Conservation (phyloP, 2,113 vertebrate genomes). For the Ictalurus furcatus region DNA sequence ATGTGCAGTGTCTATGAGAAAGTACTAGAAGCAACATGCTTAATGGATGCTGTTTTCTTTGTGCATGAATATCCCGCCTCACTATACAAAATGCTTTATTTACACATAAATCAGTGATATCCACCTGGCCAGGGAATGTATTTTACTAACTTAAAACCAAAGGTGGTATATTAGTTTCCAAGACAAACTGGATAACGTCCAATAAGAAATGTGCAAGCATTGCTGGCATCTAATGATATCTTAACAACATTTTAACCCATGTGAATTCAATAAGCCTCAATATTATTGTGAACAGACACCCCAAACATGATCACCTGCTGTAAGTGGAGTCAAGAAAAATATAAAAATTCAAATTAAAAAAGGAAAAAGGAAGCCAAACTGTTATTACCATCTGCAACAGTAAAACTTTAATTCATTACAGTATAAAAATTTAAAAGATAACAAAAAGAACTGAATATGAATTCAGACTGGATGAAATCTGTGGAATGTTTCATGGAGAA, state of each 20-base stretch:
- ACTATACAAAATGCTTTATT: background rate
- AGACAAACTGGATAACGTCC: slow-evolving; percentile 53
- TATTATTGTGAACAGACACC: slow-evolving; percentile 25
- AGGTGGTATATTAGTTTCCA: slow-evolving; percentile 43
- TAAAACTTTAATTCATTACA: background rate
- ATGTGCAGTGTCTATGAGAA: background rate
- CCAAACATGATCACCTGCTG: slow-evolving; percentile 23
- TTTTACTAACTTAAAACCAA: background rate
- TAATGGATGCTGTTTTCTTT: background rate
- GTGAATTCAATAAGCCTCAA: slow-evolving; percentile 42
- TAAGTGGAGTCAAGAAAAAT: slow-evolving; percentile 1
- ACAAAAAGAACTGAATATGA: background rate
- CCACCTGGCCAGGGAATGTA: background rate
- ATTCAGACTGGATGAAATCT: slow-evolving; percentile 19
- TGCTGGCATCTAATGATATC: slow-evolving; percentile 25
- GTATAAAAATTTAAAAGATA: background rate
- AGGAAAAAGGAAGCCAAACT: background rate
- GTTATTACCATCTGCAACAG: background rate
- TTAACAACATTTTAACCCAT: slow-evolving; percentile 31
- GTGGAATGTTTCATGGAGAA: slow-evolving; percentile 13
- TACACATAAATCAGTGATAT: background rate
- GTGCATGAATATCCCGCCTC: background rate
- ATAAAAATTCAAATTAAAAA: background rate
- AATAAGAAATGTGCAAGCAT: slow-evolving; percentile 33
- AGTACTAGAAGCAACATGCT: background rate